Base-by-base conservation (phyloP, 2,888 invertebrate species). In the Watsonalla binaria region DNA sequence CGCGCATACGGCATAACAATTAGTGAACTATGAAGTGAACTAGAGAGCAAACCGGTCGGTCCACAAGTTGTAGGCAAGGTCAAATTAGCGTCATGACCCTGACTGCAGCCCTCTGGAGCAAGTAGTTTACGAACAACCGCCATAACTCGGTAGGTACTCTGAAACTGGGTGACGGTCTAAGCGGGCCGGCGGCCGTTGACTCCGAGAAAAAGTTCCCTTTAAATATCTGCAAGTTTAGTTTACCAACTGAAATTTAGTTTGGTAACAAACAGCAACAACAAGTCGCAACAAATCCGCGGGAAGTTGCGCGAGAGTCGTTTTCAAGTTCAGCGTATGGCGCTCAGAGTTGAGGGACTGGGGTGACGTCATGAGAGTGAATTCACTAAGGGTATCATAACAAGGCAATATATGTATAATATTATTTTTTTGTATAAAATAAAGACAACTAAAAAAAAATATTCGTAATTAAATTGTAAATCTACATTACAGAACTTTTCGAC, bases 221-320 rank as follows among this genome's bases (percentile, higher is more conserved):
- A 90, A 90, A 90, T 90, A 90, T 90, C 90, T 84, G 78, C 87
- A 89, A 90, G 82, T 90, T 88, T 86, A 89, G 89, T 89, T 88
- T 82, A 87, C 84, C 86, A 88, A 89, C 90, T 90, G 89, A 89
- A 90, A 90, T 90, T 90, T 89, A 89, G 90, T 90, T 90, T 76
- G 81, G 80, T 81, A 89, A 90, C 89, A 89, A 88, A 86, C 85
- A 79, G 82, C 82, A 87, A 88, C 88, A 90, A 90, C 89, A 90
- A 89, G 83, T 86, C 81, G 80, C 83, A 86, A 88, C 87, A 87
- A 86, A 86, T 82, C 80, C 77, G 76, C 71, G 74, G 78, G 83
- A 85, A 90, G 86, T 89, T 88, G 89, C 90, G 90, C 89, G 84
- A 71, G 90, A 90, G 90, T 89, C 86, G 86, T 80, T 85, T 82